Conservation (phyloP, 2,113 vertebrate species). For the Ceuthmochares aereus region DNA sequence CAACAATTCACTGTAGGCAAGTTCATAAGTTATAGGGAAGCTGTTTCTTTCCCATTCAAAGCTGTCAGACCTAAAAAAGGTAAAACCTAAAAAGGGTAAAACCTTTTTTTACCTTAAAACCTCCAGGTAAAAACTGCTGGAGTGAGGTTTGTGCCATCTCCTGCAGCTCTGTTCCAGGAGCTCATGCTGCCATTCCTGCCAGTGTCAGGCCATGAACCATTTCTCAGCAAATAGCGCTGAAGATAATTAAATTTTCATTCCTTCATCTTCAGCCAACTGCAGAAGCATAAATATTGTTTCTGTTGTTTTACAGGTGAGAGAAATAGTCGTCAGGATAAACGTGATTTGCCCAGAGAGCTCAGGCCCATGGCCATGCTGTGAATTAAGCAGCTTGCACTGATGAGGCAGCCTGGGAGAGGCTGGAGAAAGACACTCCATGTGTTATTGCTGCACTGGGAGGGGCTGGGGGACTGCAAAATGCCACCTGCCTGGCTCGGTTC, state of each 20-base stretch:
- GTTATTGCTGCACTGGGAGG: neutral
- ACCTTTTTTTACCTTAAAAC: no score
- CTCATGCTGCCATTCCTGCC: neutral
- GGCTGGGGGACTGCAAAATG: neutral
- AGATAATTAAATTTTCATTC: conserved; percentile 17
- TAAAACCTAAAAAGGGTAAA: no score
- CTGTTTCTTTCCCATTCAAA: neutral
- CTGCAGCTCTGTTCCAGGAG: neutral
- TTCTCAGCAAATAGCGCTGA: neutral
- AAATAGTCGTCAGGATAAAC: neutral
- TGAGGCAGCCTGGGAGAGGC: neutral
- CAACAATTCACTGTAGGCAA: neutral
- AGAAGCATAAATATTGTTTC: conserved; percentile 15
- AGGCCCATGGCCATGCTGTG: accelerated
- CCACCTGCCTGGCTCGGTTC: accelerated
- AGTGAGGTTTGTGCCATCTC: neutral
- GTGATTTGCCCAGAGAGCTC: neutral
- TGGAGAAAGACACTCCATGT: neutral
- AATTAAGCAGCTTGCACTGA: neutral
- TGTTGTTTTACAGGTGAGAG: conserved; percentile 3
- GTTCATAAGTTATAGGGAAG: neutral
- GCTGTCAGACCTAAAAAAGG: neutral
- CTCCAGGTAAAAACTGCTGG: neutral
- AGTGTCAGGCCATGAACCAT: neutral
- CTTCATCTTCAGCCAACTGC: neutral